Evolutionary conservation across 2,888 invertebrate genomes (phyloP).

Genomic region (Himalopsyche anomala): DNA sequence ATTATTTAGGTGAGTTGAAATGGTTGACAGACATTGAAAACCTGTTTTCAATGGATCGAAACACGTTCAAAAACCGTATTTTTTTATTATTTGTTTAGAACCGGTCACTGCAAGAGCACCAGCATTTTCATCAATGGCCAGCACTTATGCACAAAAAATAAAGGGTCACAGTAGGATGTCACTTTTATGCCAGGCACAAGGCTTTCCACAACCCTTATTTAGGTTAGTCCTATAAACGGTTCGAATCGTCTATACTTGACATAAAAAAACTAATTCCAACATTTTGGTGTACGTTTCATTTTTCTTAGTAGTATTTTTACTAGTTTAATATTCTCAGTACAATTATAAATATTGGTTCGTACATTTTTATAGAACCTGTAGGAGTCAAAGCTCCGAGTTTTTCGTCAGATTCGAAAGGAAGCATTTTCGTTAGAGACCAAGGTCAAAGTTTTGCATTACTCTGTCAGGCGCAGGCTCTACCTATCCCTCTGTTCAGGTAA

Average conservation of each 20-base stretch:
- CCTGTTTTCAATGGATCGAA: not conserved
- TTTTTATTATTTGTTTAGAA: slow-evolving; percentile 68
- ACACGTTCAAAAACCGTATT: not conserved
- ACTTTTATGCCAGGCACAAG: slow-evolving; percentile 78
- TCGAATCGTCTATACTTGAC: no score
- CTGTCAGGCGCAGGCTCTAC: slow-evolving; percentile 81
- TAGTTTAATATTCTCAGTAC: slow-evolving; percentile 1
- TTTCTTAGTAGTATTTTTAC: slow-evolving; percentile 27
- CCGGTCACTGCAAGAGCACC: slow-evolving; percentile 76
- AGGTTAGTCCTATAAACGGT: slow-evolving; percentile 74
- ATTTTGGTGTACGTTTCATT: not conserved
- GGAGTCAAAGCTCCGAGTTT: slow-evolving; percentile 80
- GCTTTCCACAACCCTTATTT: slow-evolving; percentile 81
- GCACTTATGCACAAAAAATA: slow-evolving; percentile 75
- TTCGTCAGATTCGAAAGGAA: slow-evolving; percentile 80
- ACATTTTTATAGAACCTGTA: slow-evolving; percentile 77
- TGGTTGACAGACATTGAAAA: not conserved
- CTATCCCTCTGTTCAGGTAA: slow-evolving; percentile 82
- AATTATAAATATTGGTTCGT: slow-evolving; percentile 44
- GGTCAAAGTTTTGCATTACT: slow-evolving; percentile 79
- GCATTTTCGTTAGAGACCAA: slow-evolving; percentile 78
- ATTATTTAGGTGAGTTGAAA: slow-evolving; percentile 79
- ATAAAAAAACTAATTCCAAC: not conserved
- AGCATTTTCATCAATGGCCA: slow-evolving; percentile 75
- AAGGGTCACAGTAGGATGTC: slow-evolving; percentile 72